Base-by-base conservation (phyloP, 2,797 vertebrate species). In the Oreortyx pictus region DNA sequence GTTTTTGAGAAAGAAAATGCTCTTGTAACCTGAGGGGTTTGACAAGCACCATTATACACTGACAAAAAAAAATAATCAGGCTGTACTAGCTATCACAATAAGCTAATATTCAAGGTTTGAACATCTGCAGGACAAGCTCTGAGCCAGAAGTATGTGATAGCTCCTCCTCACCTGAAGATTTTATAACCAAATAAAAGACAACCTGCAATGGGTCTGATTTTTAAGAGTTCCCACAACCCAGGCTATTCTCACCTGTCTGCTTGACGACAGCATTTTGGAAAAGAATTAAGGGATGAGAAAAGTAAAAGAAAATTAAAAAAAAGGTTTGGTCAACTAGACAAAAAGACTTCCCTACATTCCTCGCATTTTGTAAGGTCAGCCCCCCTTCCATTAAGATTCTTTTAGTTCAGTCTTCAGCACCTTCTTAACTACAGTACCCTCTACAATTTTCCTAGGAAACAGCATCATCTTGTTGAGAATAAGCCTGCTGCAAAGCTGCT, bases 1-100 rank as follows among this genome's bases (percentile, higher is more conserved):
- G 99, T 99, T 97, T 99, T 99, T 2, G 98, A 98, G 96, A 99
- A 99, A 17, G 99, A 99, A 95, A 99, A 99, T 0, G 98, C 99
- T 96, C 99, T 97, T 0, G 99, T 99, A 76, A 99, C 99, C 99
- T 99, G 91, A 46, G 91, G 61, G 70, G 85, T 87, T 47, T n/a
- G 86, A 92, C 59, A 84, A 84, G 50, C 29, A 68, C 31, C 20
- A 60, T 94, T 91, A 94, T 1, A 80, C 39, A 44, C 8, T 5
- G 39, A 43, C 43, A 78, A 60, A 64, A 85, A 79, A 65, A 62
- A 86, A 39, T 39, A 39, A 33, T 0, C 47, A 59, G 67, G 31
- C 41, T 66, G 43, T 7, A 56, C 6, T 11, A 29, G 6, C 16
- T n/a, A 24, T 31, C 18, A 3, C 24, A 16, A 22, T 3, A 44